Percentiles rank a stretch among this genome's conserved stretches.
Conservation (phyloP, 2,113 vertebrate species). For the Protomyctophum bolini region DNA sequence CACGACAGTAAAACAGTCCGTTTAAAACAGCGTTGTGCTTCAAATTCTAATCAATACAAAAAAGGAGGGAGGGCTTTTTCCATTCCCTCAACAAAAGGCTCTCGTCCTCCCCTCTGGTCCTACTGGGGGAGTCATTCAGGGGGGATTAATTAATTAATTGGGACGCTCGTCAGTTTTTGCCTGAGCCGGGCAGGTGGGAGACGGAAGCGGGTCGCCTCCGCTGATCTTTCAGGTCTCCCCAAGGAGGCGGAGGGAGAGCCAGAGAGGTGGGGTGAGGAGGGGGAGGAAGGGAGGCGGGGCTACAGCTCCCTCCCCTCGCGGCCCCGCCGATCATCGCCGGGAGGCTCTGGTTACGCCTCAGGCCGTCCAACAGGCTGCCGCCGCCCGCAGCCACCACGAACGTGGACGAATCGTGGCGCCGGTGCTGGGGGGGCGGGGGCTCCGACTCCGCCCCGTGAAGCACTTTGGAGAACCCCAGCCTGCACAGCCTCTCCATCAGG, state of each 20-base stretch:
- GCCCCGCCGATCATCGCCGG: conserved; percentile 85
- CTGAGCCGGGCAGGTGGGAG: conserved; percentile 45
- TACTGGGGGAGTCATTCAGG: conserved; percentile 21
- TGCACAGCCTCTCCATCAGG: conserved; percentile 88
- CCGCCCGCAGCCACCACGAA: conserved; percentile 82
- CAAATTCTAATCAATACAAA: conserved; percentile 43
- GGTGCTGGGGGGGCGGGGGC: conserved; percentile 53
- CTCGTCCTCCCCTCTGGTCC: conserved; percentile 13
- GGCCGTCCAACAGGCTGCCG: conserved; percentile 86
- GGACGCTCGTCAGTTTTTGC: conserved; percentile 53
- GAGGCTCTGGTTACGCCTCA: conserved; percentile 94
- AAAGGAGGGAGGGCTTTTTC: conserved; percentile 27
- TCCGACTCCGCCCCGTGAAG: conserved; percentile 71
- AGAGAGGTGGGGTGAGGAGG: conserved; percentile 73
- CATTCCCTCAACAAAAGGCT: not conserved
- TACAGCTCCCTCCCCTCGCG: conserved; percentile 46
- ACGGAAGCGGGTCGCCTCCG: conserved; percentile 51
- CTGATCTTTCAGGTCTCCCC: conserved; percentile 79
- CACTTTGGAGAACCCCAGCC: conserved; percentile 87
- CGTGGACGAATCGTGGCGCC: conserved; percentile 79
- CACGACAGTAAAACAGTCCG: conserved; percentile 48
- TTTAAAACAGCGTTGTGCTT: conserved; percentile 72
- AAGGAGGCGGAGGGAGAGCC: conserved; percentile 65
- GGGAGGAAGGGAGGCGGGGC: not conserved
- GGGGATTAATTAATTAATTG: not conserved